These are phyloP conservation scores for Solea solea DNA, from an alignment of 2,113 vertebrate species.

Conservation along the genomic window DNA sequence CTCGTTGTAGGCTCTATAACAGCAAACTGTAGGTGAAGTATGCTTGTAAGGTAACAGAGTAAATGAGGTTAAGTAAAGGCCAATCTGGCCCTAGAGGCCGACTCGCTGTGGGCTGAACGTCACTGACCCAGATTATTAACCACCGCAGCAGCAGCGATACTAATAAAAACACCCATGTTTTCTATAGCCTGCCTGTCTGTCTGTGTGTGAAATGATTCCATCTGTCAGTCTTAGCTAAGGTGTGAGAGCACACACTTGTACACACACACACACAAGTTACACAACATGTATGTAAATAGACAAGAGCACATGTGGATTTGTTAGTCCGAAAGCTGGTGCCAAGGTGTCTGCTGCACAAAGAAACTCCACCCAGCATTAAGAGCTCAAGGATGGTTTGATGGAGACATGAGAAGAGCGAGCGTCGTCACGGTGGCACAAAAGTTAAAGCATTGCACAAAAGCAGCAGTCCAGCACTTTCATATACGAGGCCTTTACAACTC, in stretches of 20 bases:
- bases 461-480: too few species aligned
- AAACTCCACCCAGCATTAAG: too few species aligned
- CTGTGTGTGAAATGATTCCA: slow-evolving; percentile 79
- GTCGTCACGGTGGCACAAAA: too few species aligned
- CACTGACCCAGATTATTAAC: slow-evolving; percentile 76
- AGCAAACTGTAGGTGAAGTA: slow-evolving; percentile 30
- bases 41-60: slow-evolving; percentile 46
- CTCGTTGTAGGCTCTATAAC: slow-evolving; percentile 23
- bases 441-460: too few species aligned
- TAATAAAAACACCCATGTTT: slow-evolving; percentile 68
- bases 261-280: slow-evolving; percentile 37
- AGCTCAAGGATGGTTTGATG: too few species aligned
- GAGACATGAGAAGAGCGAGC: too few species aligned
- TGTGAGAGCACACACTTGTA: slow-evolving; percentile 62
- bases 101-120: slow-evolving; percentile 49
- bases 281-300: slow-evolving; percentile 6
- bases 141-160: slow-evolving; percentile 63
- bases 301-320: not conserved
- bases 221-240: slow-evolving; percentile 77
- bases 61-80: slow-evolving; percentile 64
- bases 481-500: too few species aligned
- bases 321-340: too few species aligned
- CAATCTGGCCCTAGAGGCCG: slow-evolving; percentile 58
- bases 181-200: slow-evolving; percentile 73
- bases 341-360: too few species aligned